These are phyloP conservation scores for Dicrostonyx torquatus DNA, from an alignment of 2,797 vertebrate genomes.

Conservation along the genomic window DNA sequence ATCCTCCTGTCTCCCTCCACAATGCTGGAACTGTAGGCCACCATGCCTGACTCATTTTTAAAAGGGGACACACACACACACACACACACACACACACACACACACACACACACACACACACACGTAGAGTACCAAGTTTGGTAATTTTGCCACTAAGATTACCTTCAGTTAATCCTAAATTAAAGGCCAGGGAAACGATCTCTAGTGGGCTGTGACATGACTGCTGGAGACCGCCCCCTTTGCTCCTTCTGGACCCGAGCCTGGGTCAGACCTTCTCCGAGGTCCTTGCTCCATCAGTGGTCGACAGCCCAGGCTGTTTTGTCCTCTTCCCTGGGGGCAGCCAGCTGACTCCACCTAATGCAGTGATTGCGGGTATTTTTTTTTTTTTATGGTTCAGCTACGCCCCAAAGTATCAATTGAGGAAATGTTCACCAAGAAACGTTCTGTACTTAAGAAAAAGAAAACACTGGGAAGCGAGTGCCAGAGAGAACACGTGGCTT, in stretches of 20 bases:
- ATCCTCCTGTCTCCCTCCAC: not conserved
- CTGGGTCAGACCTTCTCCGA: not conserved
- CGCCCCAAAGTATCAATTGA: conserved; percentile 65
- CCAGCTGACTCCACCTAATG: conserved; percentile 42
- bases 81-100: not conserved
- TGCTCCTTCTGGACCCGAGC: not conserved
- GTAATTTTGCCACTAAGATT: not conserved
- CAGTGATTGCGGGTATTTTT: conserved; percentile 66
- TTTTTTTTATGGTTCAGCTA: conserved; percentile 65
- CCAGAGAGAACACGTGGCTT: not conserved
- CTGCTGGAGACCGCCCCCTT: not conserved
- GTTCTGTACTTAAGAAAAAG: conserved; percentile 2
- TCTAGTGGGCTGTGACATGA: not conserved
- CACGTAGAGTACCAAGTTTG: not conserved
- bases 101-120: not conserved
- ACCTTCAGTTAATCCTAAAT: not conserved
- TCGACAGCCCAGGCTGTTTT: not conserved
- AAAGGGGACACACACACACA: not conserved
- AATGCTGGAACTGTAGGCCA: not conserved
- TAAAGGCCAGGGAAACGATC: not conserved
- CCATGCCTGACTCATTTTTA: too few species aligned
- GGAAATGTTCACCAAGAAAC: conserved; percentile 63
- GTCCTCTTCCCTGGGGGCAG: not conserved
- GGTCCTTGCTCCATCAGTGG: not conserved
- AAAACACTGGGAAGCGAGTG: not conserved